Percentiles rank a stretch among this genome's conserved stretches.
Conservation (phyloP, 2,888 invertebrate genomes). For the Mylabris sibirica region DNA sequence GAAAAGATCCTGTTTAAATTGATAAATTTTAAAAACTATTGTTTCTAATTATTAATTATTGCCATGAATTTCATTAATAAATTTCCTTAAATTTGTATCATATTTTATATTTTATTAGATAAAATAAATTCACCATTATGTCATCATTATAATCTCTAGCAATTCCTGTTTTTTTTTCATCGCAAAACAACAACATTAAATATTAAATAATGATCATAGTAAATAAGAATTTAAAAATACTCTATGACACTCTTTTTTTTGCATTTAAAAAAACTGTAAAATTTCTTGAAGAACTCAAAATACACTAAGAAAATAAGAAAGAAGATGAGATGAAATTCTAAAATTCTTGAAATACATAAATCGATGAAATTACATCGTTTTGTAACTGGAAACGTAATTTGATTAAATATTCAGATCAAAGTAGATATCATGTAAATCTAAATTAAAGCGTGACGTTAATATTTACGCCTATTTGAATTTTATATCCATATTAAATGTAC, state of each 20-base stretch:
- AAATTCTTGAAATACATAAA: conserved; percentile 9
- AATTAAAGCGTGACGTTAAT: not conserved
- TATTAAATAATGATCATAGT: not conserved
- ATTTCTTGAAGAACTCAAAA: not conserved
- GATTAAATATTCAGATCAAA: not conserved
- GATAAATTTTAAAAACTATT: not conserved
- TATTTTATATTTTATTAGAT: not conserved
- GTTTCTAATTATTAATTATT: not conserved
- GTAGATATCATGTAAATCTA: not conserved
- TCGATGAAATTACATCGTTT: conserved; percentile 12
- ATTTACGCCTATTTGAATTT: not conserved
- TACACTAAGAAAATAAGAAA: not conserved
- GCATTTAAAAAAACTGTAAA: no score
- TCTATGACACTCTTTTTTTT: not conserved
- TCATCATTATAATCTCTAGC: not conserved
- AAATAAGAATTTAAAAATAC: not conserved
- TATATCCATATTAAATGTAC: no score
- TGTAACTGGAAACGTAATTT: conserved; percentile 2
- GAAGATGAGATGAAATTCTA: not conserved
- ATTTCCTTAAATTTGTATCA: not conserved
- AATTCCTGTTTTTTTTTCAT: conserved; percentile 2
- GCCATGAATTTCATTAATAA: not conserved
- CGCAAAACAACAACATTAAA: conserved; percentile 2
- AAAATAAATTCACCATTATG: not conserved
- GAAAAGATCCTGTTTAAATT: no score